Conservation (phyloP, 2,797 vertebrate genomes). For the Halcyon chelicuti region DNA sequence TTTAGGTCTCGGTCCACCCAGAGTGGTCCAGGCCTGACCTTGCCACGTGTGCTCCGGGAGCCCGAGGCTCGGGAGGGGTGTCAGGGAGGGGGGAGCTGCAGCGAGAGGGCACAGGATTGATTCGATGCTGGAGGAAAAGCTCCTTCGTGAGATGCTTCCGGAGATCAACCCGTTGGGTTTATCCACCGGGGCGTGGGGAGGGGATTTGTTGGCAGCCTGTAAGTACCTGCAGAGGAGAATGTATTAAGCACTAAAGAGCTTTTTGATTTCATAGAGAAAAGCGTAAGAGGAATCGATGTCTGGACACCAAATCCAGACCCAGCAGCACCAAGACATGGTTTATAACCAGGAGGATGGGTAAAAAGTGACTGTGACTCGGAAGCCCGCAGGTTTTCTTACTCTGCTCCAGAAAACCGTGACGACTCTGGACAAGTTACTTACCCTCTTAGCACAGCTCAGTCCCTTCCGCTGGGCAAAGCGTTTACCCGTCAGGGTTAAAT, state of each 20-base stretch:
- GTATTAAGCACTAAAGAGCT: background rate
- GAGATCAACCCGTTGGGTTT: background rate
- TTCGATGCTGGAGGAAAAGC: background rate
- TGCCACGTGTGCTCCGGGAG: background rate
- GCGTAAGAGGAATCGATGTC: background rate
- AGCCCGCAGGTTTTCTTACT: background rate
- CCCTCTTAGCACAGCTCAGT: background rate
- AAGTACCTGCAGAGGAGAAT: background rate
- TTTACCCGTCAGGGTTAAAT: background rate
- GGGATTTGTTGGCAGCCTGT: accelerated
- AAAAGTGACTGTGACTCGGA: accelerated
- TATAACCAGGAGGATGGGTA: accelerated
- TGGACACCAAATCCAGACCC: background rate
- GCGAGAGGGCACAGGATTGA: background rate
- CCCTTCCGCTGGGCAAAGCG: accelerated
- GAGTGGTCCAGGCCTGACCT: accelerated
- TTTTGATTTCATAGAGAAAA: background rate
- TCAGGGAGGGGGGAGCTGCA: background rate
- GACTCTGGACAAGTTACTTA: background rate
- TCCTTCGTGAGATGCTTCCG: accelerated
- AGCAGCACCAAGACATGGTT: background rate
- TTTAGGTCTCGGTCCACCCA: no score
- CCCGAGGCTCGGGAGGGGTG: accelerated
- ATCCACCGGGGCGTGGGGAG: accelerated
- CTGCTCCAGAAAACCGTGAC: accelerated